Conservation (phyloP, 2,888 invertebrate genomes). For the Papilio elwesi region DNA sequence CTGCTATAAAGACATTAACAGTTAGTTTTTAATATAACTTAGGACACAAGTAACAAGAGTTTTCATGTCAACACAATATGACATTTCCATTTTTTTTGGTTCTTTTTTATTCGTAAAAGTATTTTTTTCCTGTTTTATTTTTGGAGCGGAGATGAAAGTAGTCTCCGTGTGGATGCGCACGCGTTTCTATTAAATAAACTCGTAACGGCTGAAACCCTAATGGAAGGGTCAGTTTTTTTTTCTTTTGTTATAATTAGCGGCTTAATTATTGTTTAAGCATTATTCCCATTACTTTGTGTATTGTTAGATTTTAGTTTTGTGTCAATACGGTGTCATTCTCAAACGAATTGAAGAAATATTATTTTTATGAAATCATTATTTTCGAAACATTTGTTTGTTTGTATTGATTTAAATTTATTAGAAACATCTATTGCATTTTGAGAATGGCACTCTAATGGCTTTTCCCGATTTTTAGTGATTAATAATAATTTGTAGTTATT, state of each 20-base stretch:
- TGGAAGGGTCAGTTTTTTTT: slow-evolving; percentile 53
- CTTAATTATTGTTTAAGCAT: slow-evolving; percentile 75
- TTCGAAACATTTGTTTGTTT: no score
- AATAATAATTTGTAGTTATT: slow-evolving; percentile 55
- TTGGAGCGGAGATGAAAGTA: slow-evolving; percentile 44
- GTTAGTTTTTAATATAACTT: slow-evolving; percentile 72
- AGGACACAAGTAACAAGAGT: slow-evolving; percentile 69
- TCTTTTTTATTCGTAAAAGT: slow-evolving; percentile 53
- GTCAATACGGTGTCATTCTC: slow-evolving; percentile 70
- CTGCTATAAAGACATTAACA: slow-evolving; percentile 83
- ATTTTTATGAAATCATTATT: not conserved
- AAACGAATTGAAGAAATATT: slow-evolving; percentile 43
- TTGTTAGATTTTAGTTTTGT: slow-evolving; percentile 64
- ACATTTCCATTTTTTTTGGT: slow-evolving; percentile 71
- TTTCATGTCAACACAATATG: slow-evolving; percentile 62
- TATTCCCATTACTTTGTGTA: slow-evolving; percentile 73
- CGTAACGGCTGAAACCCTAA: not conserved
- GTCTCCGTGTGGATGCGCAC: slow-evolving; percentile 54
- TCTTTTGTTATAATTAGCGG: slow-evolving; percentile 63
- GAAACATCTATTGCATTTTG: slow-evolving; percentile 51
- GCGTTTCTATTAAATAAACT: slow-evolving; percentile 62
- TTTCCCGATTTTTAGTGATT: slow-evolving; percentile 55
- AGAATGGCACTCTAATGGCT: slow-evolving; percentile 63
- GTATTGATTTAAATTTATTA: no score
- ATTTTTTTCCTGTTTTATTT: slow-evolving; percentile 54